Evolutionary conservation across 1,140 invertebrate genomes (phyloP).

Genomic region (Brachionus koreanus): DNA sequence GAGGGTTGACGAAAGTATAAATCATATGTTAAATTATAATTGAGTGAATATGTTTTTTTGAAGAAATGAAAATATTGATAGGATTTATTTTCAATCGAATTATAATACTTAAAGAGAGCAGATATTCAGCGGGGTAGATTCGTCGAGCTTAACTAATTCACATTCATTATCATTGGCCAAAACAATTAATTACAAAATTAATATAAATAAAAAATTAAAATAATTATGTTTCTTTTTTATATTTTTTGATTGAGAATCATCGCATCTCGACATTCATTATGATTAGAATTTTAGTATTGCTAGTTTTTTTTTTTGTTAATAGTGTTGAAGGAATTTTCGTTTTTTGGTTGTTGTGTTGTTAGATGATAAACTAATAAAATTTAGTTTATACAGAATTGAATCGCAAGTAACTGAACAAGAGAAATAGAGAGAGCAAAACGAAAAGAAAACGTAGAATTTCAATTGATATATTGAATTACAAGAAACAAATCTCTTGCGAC

Average conservation of each 20-base stretch:
- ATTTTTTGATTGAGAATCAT: slow-evolving; percentile 39
- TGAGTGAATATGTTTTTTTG: not conserved
- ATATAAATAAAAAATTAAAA: slow-evolving; percentile 27
- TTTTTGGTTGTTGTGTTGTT: not conserved
- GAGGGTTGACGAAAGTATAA: not conserved
- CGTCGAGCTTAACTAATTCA: not conserved
- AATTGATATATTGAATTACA: not conserved
- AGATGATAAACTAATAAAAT: slow-evolving; percentile 25
- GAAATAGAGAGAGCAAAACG: not conserved
- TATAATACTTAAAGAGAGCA: not conserved
- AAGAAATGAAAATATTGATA: not conserved
- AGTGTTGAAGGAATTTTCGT: not conserved
- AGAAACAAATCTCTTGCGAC: not conserved
- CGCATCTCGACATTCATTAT: slow-evolving; percentile 41
- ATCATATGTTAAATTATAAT: slow-evolving; percentile 11
- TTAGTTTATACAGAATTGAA: slow-evolving; percentile 13
- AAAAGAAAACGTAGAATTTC: not conserved
- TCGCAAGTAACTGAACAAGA: slow-evolving; percentile 10
- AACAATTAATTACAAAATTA: slow-evolving; percentile 38
- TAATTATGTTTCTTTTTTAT: slow-evolving; percentile 40
- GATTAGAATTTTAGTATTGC: slow-evolving; percentile 29
- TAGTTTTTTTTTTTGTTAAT: slow-evolving; percentile 20
- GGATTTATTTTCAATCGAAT: slow-evolving; percentile 8
- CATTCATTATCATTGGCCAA: slow-evolving; percentile 36
- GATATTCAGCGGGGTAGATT: not conserved